Percentiles rank a stretch among this genome's conserved stretches.
Evolutionary conservation across 2,888 invertebrate genomes (phyloP).

Genomic region (Nematopogon swammerdamellus): DNA sequence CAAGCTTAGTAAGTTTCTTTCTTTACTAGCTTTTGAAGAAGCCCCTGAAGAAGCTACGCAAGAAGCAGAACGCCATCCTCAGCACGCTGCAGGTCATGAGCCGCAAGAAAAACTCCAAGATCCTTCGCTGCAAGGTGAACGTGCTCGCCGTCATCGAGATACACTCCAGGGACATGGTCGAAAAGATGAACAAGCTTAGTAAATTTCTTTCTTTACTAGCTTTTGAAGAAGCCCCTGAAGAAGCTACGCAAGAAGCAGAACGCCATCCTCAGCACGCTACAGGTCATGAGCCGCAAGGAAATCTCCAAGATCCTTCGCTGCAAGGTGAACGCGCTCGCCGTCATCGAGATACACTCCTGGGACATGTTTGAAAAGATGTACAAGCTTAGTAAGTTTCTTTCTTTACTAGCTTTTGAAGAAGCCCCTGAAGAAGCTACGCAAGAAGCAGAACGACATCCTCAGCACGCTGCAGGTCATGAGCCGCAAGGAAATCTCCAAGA

Average conservation of each 20-base stretch:
- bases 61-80: slow-evolving; percentile 74
- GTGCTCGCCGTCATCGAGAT: slow-evolving; percentile 87
- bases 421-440: slow-evolving; percentile 76
- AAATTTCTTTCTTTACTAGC: slow-evolving; percentile 20
- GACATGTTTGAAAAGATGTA: slow-evolving; percentile 89
- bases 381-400: slow-evolving; percentile 59
- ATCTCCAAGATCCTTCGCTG: slow-evolving; percentile 70
- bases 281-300: slow-evolving; percentile 74
- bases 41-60: slow-evolving; percentile 76
- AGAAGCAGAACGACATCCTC: slow-evolving; percentile 74
- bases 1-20: slow-evolving; percentile 59
- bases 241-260: slow-evolving; percentile 78
- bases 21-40: slow-evolving; percentile 56
- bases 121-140: slow-evolving; percentile 78
- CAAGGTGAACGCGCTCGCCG: slow-evolving; percentile 83
- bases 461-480: slow-evolving; percentile 76
- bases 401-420: slow-evolving; percentile 56
- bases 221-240: slow-evolving; percentile 78
- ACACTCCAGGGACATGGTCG: slow-evolving; percentile 87
- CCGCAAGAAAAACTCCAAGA: slow-evolving; percentile 68
- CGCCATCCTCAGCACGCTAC: slow-evolving; percentile 68
- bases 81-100: slow-evolving; percentile 76
- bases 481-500: slow-evolving; percentile 68
- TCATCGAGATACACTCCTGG: slow-evolving; percentile 86
- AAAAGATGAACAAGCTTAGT: slow-evolving; percentile 80